Evolutionary conservation across 2,113 vertebrate species (phyloP).

Genomic region (Perca schrenkii): DNA sequence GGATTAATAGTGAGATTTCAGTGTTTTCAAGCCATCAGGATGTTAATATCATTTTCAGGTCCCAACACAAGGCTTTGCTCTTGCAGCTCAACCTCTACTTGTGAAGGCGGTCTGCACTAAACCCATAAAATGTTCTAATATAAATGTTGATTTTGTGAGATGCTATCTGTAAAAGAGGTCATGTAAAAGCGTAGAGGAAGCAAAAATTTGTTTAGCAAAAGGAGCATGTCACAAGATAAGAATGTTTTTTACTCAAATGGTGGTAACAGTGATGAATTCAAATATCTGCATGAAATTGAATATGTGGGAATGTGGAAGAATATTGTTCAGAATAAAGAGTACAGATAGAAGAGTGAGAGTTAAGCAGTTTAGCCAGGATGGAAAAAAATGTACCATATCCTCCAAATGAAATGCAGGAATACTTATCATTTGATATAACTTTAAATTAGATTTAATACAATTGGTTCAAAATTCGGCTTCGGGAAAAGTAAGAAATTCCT

Average conservation of each 20-base stretch:
- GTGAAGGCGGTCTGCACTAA: slow-evolving; percentile 21
- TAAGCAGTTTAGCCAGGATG: neutral
- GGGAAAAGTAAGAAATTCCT: neutral
- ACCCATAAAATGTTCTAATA: slow-evolving; percentile 52
- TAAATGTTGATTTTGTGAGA: slow-evolving; percentile 72
- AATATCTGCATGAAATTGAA: slow-evolving; percentile 60
- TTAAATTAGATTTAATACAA: slow-evolving; percentile 37
- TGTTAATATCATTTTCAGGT: slow-evolving; percentile 60
- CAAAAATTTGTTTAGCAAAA: slow-evolving; percentile 52
- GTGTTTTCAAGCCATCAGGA: slow-evolving; percentile 54
- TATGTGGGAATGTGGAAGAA: slow-evolving; percentile 46
- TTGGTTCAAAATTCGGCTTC: neutral
- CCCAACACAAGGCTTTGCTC: slow-evolving; percentile 38
- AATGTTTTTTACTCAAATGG: slow-evolving; percentile 33
- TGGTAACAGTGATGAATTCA: slow-evolving; percentile 51
- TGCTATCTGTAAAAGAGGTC: slow-evolving; percentile 49
- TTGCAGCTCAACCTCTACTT: slow-evolving; percentile 9
- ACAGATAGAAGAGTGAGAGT: slow-evolving; percentile 2
- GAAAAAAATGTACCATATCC: slow-evolving; percentile 1
- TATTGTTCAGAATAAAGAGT: slow-evolving; percentile 43
- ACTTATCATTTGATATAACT: slow-evolving; percentile 19
- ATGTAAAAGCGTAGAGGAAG: slow-evolving; percentile 33
- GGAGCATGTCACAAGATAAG: slow-evolving; percentile 56
- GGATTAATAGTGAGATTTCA: slow-evolving; percentile 61
- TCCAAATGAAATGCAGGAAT: slow-evolving; percentile 2